Evolutionary conservation across 1,140 invertebrate species (phyloP).

Genomic region (Drosophila ironensis): DNA sequence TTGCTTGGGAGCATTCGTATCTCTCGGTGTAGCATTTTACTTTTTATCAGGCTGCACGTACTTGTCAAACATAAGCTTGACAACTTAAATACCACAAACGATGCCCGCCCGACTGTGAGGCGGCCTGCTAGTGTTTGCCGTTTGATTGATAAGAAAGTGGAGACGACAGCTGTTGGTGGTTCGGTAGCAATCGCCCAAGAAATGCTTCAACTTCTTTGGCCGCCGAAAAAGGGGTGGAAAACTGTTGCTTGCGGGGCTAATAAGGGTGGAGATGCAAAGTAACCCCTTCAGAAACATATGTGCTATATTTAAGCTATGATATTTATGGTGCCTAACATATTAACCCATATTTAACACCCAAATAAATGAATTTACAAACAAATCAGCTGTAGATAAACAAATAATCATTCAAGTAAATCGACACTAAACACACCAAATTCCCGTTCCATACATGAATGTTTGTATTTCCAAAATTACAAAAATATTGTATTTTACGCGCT

Average conservation of each 20-base stretch:
- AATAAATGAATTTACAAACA: slow-evolving; percentile 38
- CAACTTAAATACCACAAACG: slow-evolving; percentile 49
- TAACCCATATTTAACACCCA: not conserved
- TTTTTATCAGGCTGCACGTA: slow-evolving; percentile 68
- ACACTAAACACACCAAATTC: slow-evolving; percentile 17
- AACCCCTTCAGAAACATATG: too few relatives aligned
- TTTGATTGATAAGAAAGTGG: slow-evolving; percentile 71
- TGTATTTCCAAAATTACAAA: slow-evolving; percentile 18
- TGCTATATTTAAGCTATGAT: not conserved
- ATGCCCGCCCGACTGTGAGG: not conserved
- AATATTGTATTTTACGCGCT: slow-evolving; percentile 58
- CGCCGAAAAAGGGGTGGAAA: slow-evolving; percentile 2
- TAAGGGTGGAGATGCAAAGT: slow-evolving; percentile 4
- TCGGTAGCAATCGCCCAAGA: too few relatives aligned
- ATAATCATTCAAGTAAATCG: slow-evolving; percentile 48
- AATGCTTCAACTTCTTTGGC: slow-evolving; percentile 20
- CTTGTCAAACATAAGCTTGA: slow-evolving; percentile 56
- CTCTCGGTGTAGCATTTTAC: slow-evolving; percentile 10
- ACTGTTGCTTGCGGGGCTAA: too few relatives aligned
- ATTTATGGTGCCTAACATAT: not conserved
- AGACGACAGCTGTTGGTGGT: slow-evolving; percentile 51
- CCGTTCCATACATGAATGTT: slow-evolving; percentile 12
- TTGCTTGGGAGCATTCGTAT: too few relatives aligned
- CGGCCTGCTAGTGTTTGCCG: slow-evolving; percentile 23
- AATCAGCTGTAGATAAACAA: slow-evolving; percentile 56